A percentile compares a stretch with the other conserved stretches of the same genome.
Conservation (phyloP, 2,113 vertebrate genomes). For the Petroica traversi region DNA sequence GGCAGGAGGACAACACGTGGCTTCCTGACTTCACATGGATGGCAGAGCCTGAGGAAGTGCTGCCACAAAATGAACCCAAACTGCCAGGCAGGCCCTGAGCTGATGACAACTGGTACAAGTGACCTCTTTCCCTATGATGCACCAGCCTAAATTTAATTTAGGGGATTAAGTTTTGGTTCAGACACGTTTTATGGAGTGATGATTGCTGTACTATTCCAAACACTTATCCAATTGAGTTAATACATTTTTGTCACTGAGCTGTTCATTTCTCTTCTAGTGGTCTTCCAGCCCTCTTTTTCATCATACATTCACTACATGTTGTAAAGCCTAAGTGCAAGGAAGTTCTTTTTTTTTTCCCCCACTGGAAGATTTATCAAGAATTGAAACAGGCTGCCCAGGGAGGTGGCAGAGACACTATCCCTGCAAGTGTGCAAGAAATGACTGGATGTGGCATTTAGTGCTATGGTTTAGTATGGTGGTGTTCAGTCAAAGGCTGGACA, state of each 20-base stretch:
- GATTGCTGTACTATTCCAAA: not conserved
- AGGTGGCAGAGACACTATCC: not conserved
- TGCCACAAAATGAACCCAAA: not conserved
- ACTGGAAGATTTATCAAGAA: not conserved
- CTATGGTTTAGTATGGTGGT: not conserved
- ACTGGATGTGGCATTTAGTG: not conserved
- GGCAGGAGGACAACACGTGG: not conserved
- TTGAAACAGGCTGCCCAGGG: not conserved
- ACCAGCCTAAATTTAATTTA: not conserved
- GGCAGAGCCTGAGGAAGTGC: not conserved
- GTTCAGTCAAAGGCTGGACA: not conserved
- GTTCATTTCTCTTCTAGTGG: not conserved
- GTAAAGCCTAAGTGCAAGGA: not conserved
- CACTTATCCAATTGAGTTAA: not conserved
- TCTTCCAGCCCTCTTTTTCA: not conserved
- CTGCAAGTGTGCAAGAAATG: not conserved
- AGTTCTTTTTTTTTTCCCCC: not conserved
- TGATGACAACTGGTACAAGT: not conserved
- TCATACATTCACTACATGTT: not conserved
- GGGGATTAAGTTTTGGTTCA: not conserved
- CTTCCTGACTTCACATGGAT: accelerated
- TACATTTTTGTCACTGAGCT: not conserved
- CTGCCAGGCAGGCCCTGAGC: not conserved
- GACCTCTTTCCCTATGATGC: not conserved
- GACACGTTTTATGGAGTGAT: not conserved